A percentile compares a stretch with the other conserved stretches of the same genome.
These are phyloP conservation scores for Syngnathus scovelli DNA, from an alignment of 2,113 vertebrate species.

Conservation along the genomic window DNA sequence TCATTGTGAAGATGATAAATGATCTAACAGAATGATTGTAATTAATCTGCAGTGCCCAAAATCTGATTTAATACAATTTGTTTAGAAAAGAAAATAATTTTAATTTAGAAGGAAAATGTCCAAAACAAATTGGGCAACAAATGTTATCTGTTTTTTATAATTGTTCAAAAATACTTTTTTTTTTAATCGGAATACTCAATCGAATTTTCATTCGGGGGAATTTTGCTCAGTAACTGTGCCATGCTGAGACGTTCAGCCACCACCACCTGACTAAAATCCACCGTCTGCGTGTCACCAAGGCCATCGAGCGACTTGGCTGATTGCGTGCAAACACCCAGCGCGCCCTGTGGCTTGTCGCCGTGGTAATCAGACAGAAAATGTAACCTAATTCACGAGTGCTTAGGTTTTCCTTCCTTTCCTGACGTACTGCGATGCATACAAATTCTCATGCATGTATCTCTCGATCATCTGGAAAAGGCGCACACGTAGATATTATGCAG, in stretches of 20 bases:
- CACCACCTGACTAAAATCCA: constrained; percentile 11
- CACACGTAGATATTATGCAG: not conserved
- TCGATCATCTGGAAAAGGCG: not conserved
- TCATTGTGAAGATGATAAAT: constrained; percentile 11
- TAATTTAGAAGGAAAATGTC: too few species aligned
- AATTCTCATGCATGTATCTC: not conserved
- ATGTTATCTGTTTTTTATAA: too few species aligned
- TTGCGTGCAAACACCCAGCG: constrained; percentile 34
- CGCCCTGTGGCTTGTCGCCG: constrained; percentile 34
- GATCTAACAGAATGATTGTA: constrained; percentile 35
- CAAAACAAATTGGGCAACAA: too few species aligned
- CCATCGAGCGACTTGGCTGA: constrained; percentile 2
- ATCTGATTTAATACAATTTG: too few species aligned
- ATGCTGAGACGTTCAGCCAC: constrained; percentile 20
- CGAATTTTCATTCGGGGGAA: not conserved
- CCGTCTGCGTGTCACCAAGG: constrained; percentile 11
- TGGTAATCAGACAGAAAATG: constrained; percentile 54
- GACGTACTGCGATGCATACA: constrained; percentile 11
- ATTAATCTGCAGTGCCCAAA: constrained; percentile 1
- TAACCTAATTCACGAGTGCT: constrained; percentile 35
- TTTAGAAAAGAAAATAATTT: too few species aligned
- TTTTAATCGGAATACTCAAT: too few species aligned
- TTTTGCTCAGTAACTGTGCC: constrained; percentile 13
- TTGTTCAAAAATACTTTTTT: too few species aligned
- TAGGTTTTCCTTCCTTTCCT: constrained; percentile 16